Base-by-base conservation (phyloP, 1,140 invertebrate genomes). In the Metopolophium dirhodum region DNA sequence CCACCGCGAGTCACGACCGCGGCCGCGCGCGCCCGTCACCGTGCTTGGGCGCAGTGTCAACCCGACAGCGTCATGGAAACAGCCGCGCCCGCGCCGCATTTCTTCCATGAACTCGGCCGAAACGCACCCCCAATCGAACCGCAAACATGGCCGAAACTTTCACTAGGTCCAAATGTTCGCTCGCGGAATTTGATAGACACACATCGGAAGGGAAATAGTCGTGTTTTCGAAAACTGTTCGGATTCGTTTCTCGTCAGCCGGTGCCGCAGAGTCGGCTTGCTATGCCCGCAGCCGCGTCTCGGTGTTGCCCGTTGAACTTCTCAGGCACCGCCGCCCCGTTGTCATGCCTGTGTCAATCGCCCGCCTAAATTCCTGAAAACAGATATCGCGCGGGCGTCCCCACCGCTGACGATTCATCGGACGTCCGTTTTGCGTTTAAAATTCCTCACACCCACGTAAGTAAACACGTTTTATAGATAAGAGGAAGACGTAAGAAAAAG, bases 301-400 rank as follows among this genome's bases (percentile, higher is more conserved):
- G 61, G 61, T n/a, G 61, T 77, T 0, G 30, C 61, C 61, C 61
- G 30, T 77, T 77, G n/a, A n/a, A 77, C 61, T 77, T 77, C 30
- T 77, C 61, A 18, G 61, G 14, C 61, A 30, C 30, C 61, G 61
- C 61, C 51, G 61, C 61, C 61, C 61, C 91, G 22, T 22, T 45
- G 91, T n/a, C 37, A 41, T 68, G 51, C 41, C 22, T 9, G 35
- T 89, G 61, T 47, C 23, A 30, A 22, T 49, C 91, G 77, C 68
- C 91, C 91, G 91, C 68, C 30, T 92, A 92, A 92, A 82, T 57
- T 89, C 49, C 41, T 47, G 14, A 77, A 68, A 77, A n/a, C 61
- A n/a, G n/a, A 77, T 77, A n/a, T n/a, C 61, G 30, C 61, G 61
- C 61, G 61, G n/a, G 61, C n/a, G 61, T 77, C 30, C 30, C 20